Conservation (phyloP, 2,797 vertebrate genomes). For the Sebastes wilsoni region DNA sequence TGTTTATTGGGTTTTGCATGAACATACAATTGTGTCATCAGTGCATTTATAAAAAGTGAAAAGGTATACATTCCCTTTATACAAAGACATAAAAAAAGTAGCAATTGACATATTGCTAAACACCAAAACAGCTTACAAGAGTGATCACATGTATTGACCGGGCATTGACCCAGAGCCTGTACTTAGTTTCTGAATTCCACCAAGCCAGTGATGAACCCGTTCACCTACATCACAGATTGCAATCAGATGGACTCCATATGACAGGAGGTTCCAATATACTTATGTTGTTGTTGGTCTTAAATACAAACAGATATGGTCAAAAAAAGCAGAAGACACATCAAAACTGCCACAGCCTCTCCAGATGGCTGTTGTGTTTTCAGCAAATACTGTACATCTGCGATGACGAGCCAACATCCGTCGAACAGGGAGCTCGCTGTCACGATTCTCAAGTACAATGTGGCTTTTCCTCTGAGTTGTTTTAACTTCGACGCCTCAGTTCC, state of each 20-base stretch:
- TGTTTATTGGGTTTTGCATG: too few species aligned
- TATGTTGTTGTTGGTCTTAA: conserved; percentile 14
- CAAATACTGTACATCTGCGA: conserved; percentile 24
- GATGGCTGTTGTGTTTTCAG: conserved; percentile 40
- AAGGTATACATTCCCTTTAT: background rate
- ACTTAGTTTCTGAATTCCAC: background rate
- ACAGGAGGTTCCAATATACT: conserved; percentile 24
- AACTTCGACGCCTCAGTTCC: conserved; percentile 46
- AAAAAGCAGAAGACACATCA: conserved; percentile 36
- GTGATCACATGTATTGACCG: background rate
- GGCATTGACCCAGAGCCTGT: background rate
- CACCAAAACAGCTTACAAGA: background rate
- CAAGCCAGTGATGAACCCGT: background rate
- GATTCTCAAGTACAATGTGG: conserved; percentile 13
- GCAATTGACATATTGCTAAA: background rate
- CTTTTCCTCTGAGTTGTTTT: conserved; percentile 28
- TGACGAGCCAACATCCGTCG: conserved; percentile 9
- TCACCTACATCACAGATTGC: background rate
- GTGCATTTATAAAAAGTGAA: too few species aligned
- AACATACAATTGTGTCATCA: background rate
- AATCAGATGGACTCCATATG: conserved; percentile 30
- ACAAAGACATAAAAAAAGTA: background rate
- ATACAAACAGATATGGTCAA: conserved; percentile 32
- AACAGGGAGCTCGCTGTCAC: conserved; percentile 45
- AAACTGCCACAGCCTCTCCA: conserved; percentile 15